phyloP scores from a whole-genome alignment of 2,888 invertebrate species.

The Drosophila anomelani region DNA sequence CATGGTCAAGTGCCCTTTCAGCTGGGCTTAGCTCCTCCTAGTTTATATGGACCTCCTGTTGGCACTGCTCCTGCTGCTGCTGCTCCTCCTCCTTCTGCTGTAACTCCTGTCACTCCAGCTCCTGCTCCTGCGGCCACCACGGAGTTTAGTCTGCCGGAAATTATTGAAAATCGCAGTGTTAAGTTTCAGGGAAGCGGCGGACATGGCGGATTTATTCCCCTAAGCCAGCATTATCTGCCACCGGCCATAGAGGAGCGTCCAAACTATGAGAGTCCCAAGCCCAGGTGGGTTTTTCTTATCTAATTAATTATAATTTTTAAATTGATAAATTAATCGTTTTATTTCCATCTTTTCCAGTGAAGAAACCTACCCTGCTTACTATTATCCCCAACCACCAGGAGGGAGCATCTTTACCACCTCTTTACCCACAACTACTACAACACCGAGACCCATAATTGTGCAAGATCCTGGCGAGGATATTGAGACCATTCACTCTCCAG shows the following conservation, averaged over 20 bases:
- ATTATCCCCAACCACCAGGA: constrained; percentile 67
- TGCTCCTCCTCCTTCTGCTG: constrained; percentile 17
- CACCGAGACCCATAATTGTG: constrained; percentile 73
- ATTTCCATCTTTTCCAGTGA: constrained; percentile 34
- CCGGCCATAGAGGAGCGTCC: constrained; percentile 72
- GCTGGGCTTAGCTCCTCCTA: constrained; percentile 49
- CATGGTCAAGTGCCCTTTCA: constrained; percentile 62
- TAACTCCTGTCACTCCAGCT: constrained; percentile 51
- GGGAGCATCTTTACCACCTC: constrained; percentile 51
- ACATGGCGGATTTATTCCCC: constrained; percentile 78
- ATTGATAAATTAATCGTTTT: too few relatives aligned
- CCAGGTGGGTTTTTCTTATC: constrained; percentile 52
- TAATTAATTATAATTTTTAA: not conserved
- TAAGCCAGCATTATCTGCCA: constrained; percentile 77
- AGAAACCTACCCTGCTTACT: constrained; percentile 63
- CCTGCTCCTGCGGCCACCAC: constrained; percentile 72
- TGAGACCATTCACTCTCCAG: constrained; percentile 50
- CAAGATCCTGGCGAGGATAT: constrained; percentile 65
- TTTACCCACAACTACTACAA: constrained; percentile 45
- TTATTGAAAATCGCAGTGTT: constrained; percentile 80
- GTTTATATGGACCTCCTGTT: constrained; percentile 62
- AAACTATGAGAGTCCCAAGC: constrained; percentile 74
- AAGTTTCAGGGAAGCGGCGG: constrained; percentile 54
- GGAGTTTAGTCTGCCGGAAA: constrained; percentile 81
- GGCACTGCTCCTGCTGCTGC: constrained; percentile 11